These are phyloP conservation scores for Drosophila macrothrix DNA, from an alignment of 2,888 invertebrate genomes.

Conservation along the genomic window DNA sequence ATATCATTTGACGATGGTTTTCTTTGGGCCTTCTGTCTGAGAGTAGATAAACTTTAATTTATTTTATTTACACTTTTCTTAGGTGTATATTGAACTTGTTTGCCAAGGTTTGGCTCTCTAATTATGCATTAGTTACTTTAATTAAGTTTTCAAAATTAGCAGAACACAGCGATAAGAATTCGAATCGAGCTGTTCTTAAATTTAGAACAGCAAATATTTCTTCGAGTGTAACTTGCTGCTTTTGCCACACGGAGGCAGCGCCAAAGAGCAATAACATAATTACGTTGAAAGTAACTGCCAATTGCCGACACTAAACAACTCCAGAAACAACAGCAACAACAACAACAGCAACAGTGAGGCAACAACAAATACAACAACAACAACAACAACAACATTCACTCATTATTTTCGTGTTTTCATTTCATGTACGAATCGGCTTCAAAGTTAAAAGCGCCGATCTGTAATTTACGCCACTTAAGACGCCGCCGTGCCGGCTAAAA, in stretches of 20 bases:
- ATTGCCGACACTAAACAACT: slow-evolving; percentile 73
- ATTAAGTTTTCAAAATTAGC: neutral
- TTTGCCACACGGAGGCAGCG: slow-evolving; percentile 52
- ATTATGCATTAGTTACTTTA: accelerated
- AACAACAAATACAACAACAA: slow-evolving; percentile 33
- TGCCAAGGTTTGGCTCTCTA: neutral
- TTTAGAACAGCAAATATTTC: neutral
- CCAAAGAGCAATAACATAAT: slow-evolving; percentile 72
- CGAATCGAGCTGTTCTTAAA: neutral
- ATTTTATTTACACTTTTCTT: neutral
- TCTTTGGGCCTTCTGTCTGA: neutral
- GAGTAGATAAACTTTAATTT: neutral
- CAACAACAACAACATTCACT: slow-evolving; percentile 74
- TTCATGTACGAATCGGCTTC: slow-evolving; percentile 85
- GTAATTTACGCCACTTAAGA: slow-evolving; percentile 85
- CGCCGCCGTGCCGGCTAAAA: slow-evolving; percentile 82
- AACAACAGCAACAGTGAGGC: slow-evolving; percentile 22
- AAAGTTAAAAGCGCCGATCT: slow-evolving; percentile 85
- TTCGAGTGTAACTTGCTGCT: slow-evolving; percentile 42
- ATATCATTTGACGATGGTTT: neutral
- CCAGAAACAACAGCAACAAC: slow-evolving; percentile 58
- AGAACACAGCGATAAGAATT: neutral
- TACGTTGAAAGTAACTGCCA: slow-evolving; percentile 74
- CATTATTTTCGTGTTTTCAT: slow-evolving; percentile 85
- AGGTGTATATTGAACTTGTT: neutral